Evolutionary conservation across 2,113 vertebrate species (phyloP).

Genomic region (Halichoeres trimaculatus): DNA sequence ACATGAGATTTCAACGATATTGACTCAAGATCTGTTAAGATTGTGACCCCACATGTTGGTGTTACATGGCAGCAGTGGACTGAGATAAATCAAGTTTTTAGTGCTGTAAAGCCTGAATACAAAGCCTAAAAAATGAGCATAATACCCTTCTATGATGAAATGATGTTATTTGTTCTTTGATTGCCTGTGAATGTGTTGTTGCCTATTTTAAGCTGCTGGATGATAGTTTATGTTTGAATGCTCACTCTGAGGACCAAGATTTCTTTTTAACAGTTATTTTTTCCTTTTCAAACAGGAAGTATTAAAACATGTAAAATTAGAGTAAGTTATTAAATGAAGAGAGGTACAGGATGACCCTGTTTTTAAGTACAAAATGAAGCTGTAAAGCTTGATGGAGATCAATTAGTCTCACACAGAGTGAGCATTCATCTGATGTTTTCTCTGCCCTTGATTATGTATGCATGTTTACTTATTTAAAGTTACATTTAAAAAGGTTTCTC

Average conservation of each 20-base stretch:
- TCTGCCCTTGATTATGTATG: constrained; percentile 34
- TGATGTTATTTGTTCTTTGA: constrained; percentile 1
- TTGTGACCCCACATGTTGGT: too few relatives aligned
- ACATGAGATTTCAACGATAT: too few relatives aligned
- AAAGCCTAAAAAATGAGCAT: too few relatives aligned
- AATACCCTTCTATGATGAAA: background rate
- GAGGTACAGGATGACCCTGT: background rate
- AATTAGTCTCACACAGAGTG: background rate
- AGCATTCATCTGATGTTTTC: constrained; percentile 36
- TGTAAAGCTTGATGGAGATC: background rate
- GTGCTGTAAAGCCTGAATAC: too few relatives aligned
- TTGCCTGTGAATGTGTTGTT: constrained; percentile 47
- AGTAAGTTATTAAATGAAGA: too few relatives aligned
- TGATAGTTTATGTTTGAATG: background rate
- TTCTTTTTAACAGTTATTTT: too few relatives aligned
- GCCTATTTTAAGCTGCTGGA: too few relatives aligned
- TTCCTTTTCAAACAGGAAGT: too few relatives aligned
- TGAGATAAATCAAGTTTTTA: too few relatives aligned
- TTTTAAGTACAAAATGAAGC: background rate
- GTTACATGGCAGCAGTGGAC: too few relatives aligned
- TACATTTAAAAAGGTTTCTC: constrained; percentile 24
- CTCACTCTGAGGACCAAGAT: constrained; percentile 15
- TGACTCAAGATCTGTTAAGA: too few relatives aligned
- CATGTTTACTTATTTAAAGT: background rate
- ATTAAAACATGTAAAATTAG: too few relatives aligned